Base-by-base conservation (phyloP, 2,113 vertebrate genomes). In the Gambusia holbrooki region DNA sequence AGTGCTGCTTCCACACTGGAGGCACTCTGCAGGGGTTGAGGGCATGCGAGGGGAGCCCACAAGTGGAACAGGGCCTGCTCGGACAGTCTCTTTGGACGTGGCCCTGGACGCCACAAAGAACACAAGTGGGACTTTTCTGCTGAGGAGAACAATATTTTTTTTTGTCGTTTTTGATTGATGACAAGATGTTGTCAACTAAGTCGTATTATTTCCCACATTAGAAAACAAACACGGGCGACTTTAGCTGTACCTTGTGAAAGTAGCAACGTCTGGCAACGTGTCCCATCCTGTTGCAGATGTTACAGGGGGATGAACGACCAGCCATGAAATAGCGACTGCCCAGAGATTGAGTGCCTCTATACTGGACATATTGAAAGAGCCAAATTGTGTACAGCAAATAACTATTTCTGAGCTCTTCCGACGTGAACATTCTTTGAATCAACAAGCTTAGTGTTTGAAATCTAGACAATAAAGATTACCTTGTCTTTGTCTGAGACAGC, bases 1-100 rank as follows among this genome's bases (percentile, higher is more conserved):
- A 93, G 85, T 88, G 83, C 11, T 93, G 90, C n/a, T 84, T 86
- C 89, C 92, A 92, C 45, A 89, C 11, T 3, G 88, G 81, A 33
- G 85, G 87, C 7, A 74, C 60, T 42, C 81, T 71, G 76, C 92
- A 93, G 32, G 80, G 68, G 37, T 40, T 72, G 62, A 65, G 68
- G 13, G 84, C 71, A 10, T 93, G 92, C 7, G 81, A 75, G 33
- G 85, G 87, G 15, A 91, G 84, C 19, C 85, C 89, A 71, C 92
- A 93, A 77, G 32, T 80, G 42, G 66, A 17, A 72, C 92, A 93
- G 42, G 85, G 87, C 8, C 79, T 83, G 30, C 66, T 12, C 0
- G 86, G 89, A 69, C 91, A 93, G 72, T 78, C 35, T 68, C 68
- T 84, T 62, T 89, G 89, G 74, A 83, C 30, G 72, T 93, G 92